Conservation (phyloP, 2,113 vertebrate genomes). For the Percopsis transmontana region DNA sequence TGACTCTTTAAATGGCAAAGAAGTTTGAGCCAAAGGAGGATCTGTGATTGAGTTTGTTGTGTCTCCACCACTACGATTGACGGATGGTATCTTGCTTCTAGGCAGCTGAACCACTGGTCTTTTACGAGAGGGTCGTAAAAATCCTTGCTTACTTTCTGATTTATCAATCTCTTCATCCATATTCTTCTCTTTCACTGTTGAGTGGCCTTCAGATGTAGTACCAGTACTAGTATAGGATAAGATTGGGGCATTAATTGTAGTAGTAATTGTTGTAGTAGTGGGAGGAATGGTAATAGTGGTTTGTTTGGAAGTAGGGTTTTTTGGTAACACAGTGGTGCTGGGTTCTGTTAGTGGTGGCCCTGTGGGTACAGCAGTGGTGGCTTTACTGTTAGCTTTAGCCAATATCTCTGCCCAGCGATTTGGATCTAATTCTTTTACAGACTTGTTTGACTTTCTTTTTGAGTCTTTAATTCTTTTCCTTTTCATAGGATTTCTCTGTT, state of each 20-base stretch:
- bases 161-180: neutral
- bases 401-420: conserved; percentile 73
- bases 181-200: conserved; percentile 6
- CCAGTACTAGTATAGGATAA: neutral
- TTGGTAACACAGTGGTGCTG: conserved; percentile 19
- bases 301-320: conserved; percentile 12
- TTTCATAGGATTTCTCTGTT: conserved; percentile 52
- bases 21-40: conserved; percentile 8
- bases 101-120: conserved; percentile 1
- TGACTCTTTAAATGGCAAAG: conserved; percentile 19
- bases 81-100: conserved; percentile 30
- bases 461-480: conserved; percentile 60
- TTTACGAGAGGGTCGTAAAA: conserved; percentile 15
- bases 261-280: conserved; percentile 3
- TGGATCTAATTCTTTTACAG: conserved; percentile 76
- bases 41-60: conserved; percentile 30
- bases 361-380: conserved; percentile 41
- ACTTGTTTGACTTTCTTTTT: conserved; percentile 72
- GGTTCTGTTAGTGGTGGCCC: conserved; percentile 35
- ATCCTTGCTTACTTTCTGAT: neutral
- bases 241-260: conserved; percentile 5
- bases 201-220: neutral
- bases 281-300: conserved; percentile 16
- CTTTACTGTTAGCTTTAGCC: conserved; percentile 71
- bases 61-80: conserved; percentile 6